phyloP scores from a whole-genome alignment of 2,113 vertebrate species.

The Ammodytes dubius region DNA sequence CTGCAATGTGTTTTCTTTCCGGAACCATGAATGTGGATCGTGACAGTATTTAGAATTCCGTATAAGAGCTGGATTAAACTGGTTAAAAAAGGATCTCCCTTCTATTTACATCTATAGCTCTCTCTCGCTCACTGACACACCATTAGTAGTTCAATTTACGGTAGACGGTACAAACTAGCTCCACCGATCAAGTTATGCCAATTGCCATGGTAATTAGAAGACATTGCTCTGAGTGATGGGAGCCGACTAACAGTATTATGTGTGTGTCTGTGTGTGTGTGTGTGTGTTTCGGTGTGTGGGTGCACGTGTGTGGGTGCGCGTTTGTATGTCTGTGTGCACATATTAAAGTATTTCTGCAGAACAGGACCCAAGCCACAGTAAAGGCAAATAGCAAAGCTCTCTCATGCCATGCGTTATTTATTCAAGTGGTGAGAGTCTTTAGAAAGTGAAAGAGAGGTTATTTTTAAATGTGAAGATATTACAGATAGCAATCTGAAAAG shows the following conservation, averaged over 20 bases:
- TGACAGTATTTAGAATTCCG: slow-evolving; percentile 3
- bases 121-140: slow-evolving; percentile 8
- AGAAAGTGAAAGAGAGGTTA: neutral
- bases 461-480: slow-evolving; percentile 16
- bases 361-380: neutral
- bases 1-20: slow-evolving; percentile 3
- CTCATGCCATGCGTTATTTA: neutral
- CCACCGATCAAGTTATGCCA: slow-evolving; percentile 43
- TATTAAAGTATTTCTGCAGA: neutral
- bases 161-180: slow-evolving; percentile 37
- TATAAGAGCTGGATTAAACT: neutral
- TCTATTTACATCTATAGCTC: neutral
- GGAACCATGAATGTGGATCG: slow-evolving; percentile 4
- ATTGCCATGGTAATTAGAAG: slow-evolving; percentile 46
- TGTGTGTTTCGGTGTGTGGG: neutral
- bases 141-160: slow-evolving; percentile 23
- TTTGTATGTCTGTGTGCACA: neutral
- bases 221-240: slow-evolving; percentile 20
- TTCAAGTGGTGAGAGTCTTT: neutral
- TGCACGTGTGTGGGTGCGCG: neutral
- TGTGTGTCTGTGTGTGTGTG: neutral
- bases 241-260: slow-evolving; percentile 3
- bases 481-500: slow-evolving; percentile 27
- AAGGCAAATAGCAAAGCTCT: neutral
- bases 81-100: neutral